These are phyloP conservation scores for Drosophila prosaltans DNA, from an alignment of 1,140 invertebrate species.

Conservation along the genomic window DNA sequence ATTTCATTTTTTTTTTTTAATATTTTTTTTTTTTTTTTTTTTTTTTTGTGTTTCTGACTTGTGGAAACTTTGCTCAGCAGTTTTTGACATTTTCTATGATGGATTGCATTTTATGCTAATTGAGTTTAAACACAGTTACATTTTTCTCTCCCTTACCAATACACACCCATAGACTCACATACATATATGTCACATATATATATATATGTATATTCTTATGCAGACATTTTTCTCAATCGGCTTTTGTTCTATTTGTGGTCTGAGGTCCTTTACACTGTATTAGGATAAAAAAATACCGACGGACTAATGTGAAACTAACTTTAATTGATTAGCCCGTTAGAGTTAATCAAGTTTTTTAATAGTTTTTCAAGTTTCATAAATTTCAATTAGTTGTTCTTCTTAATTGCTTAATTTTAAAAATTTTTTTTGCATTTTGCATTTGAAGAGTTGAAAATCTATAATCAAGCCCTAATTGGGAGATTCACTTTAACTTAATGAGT, in stretches of 20 bases:
- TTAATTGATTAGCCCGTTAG: conserved; percentile 42
- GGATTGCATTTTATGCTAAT: conserved; percentile 82
- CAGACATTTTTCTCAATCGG: conserved; percentile 38
- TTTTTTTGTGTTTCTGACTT: conserved; percentile 51
- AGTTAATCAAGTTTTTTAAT: conserved; percentile 25
- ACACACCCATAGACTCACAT: conserved; percentile 13
- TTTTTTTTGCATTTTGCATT: too few species aligned
- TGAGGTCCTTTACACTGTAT: conserved; percentile 24
- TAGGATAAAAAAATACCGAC: background rate
- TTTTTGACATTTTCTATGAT: conserved; percentile 81
- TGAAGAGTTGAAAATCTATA: too few species aligned
- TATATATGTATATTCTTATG: conserved; percentile 36
- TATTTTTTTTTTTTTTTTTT: conserved; percentile 8
- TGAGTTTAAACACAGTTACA: conserved; percentile 75
- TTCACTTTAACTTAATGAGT: too few species aligned
- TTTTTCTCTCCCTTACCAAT: conserved; percentile 35
- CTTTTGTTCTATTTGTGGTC: conserved; percentile 60
- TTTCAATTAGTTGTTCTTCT: background rate
- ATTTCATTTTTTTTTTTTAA: conserved; percentile 6
- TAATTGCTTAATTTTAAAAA: too few species aligned
- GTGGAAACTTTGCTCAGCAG: conserved; percentile 79
- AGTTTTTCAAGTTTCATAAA: background rate
- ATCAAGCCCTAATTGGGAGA: too few species aligned
- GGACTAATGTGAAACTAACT: conserved; percentile 13
- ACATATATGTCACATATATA: background rate